Evolutionary conservation across 2,888 invertebrate genomes (phyloP).

Genomic region (Spisula solida): DNA sequence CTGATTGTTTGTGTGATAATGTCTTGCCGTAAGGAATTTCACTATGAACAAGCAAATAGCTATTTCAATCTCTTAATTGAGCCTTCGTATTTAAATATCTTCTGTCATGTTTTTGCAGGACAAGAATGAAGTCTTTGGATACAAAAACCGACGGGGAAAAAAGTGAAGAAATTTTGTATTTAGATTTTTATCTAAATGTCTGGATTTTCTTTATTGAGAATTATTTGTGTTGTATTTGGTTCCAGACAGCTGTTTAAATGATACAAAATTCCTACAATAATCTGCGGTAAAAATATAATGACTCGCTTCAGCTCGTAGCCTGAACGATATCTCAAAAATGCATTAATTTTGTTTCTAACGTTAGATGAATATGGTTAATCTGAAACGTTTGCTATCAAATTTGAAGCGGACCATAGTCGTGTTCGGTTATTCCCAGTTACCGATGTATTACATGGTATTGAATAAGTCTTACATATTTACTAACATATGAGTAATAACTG

Average conservation of each 20-base stretch:
- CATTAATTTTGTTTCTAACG: conserved; percentile 21
- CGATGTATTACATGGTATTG: neutral
- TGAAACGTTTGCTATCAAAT: conserved; percentile 3
- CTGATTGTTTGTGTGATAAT: neutral
- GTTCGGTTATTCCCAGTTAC: neutral
- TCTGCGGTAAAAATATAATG: neutral
- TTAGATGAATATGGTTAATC: neutral
- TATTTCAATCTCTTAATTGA: conserved; percentile 11
- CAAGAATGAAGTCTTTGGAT: neutral
- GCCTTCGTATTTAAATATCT: neutral
- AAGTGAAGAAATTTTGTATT: neutral
- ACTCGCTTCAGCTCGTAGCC: neutral
- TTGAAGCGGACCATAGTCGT: conserved; percentile 4
- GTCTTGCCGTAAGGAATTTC: neutral
- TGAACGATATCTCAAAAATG: conserved; percentile 4
- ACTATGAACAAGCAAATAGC: neutral
- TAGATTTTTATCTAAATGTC: conserved; percentile 11
- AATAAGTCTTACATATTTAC: conserved; percentile 5
- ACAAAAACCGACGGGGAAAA: neutral
- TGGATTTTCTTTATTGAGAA: conserved; percentile 22
- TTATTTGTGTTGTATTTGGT: neutral
- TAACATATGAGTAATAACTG: neutral
- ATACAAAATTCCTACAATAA: conserved; percentile 12
- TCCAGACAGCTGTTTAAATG: neutral
- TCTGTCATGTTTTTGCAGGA: conserved; percentile 4